Evolutionary conservation across 2,113 vertebrate genomes (phyloP).

Genomic region (Paralichthys olivaceus): DNA sequence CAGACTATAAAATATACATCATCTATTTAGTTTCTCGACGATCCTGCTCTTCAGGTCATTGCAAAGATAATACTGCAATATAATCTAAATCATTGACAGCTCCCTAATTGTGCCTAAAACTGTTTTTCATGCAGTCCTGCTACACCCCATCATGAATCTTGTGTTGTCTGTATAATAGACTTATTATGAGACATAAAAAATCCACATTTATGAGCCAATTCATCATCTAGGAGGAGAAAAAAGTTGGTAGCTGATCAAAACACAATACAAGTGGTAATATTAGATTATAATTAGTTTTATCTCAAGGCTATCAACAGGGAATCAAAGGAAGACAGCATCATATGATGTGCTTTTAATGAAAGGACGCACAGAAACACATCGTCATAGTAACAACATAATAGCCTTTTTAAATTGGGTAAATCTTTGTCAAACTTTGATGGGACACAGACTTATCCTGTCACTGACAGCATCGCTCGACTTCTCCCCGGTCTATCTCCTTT

Average conservation of each 20-base stretch:
- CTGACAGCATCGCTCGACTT: constrained; percentile 4
- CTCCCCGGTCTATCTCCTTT: constrained; percentile 19
- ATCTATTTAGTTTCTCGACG: too few relatives aligned
- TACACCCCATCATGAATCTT: background rate
- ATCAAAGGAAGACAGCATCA: too few relatives aligned
- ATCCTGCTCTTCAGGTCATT: background rate
- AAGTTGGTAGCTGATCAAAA: background rate
- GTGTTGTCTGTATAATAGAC: background rate
- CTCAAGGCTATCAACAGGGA: background rate
- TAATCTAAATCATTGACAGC: too few relatives aligned
- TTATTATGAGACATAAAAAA: background rate
- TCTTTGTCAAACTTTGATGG: background rate
- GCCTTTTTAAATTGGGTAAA: background rate
- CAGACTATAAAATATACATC: too few relatives aligned
- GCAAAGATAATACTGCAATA: background rate
- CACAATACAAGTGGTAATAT: background rate
- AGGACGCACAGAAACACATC: too few relatives aligned
- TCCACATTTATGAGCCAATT: background rate
- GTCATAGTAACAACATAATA: too few relatives aligned
- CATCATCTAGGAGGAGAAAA: background rate
- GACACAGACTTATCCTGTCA: background rate
- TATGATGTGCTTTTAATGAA: too few relatives aligned
- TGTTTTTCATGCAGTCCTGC: background rate
- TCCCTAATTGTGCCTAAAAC: background rate
- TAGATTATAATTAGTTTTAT: background rate